These are phyloP conservation scores for Neopelma chrysocephalum DNA, from an alignment of 2,797 vertebrate species.

Conservation along the genomic window DNA sequence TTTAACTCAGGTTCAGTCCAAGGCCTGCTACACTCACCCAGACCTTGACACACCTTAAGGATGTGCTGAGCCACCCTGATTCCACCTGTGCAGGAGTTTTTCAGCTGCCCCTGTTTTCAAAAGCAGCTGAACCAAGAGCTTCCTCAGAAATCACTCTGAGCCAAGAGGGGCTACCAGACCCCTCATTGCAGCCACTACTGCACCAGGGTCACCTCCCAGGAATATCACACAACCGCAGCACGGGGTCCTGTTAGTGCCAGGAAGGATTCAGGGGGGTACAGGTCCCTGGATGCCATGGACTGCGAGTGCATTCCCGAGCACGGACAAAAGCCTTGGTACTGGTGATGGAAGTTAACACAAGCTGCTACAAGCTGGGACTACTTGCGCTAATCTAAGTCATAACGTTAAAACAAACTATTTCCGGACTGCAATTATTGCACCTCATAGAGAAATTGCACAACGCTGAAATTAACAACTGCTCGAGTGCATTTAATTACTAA, in stretches of 20 bases:
- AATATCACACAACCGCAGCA: background rate
- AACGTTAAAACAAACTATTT: slow-evolving; percentile 46
- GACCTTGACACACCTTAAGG: background rate
- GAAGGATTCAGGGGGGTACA: background rate
- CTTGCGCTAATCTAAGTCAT: slow-evolving; percentile 34
- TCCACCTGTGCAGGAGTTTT: background rate
- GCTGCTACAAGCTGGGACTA: slow-evolving; percentile 1
- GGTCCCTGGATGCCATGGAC: background rate
- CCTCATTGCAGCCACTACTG: background rate
- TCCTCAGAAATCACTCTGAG: background rate
- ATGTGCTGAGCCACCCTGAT: background rate
- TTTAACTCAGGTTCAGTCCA: background rate
- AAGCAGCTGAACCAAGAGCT: background rate
- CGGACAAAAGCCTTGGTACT: background rate
- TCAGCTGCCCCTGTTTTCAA: background rate
- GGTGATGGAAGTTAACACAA: background rate
- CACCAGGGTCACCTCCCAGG: background rate
- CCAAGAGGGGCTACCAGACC: background rate
- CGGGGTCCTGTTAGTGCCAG: accelerated
- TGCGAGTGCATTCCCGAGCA: background rate
- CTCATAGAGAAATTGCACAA: slow-evolving; percentile 22
- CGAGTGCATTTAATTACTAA: slow-evolving; percentile 68
- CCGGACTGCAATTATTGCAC: slow-evolving; percentile 59
- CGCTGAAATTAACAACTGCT: slow-evolving; percentile 58
- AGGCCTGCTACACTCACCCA: accelerated